These are phyloP conservation scores for Drusus annulatus DNA, from an alignment of 1,140 invertebrate genomes.

Conservation along the genomic window DNA sequence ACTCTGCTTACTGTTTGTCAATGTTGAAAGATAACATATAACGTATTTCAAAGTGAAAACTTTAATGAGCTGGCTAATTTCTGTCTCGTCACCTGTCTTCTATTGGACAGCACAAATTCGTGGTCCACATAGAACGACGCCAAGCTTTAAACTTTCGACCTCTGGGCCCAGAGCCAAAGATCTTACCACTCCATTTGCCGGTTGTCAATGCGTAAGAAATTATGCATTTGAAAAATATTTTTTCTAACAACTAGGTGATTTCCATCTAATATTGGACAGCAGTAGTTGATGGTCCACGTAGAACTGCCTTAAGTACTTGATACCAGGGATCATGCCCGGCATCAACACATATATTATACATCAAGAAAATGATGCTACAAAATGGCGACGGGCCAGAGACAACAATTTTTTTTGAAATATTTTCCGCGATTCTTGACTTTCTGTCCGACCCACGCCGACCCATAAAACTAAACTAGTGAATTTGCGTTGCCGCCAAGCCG, in stretches of 20 bases:
- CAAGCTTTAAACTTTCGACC: too few relatives aligned
- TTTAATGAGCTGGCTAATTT: not conserved
- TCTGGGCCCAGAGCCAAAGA: too few relatives aligned
- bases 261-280: not conserved
- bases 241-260: not conserved
- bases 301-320: not conserved
- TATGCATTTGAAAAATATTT: too few relatives aligned
- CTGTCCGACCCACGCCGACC: conserved; percentile 8
- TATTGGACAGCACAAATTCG: too few relatives aligned
- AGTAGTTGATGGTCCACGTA: not conserved
- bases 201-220: too few relatives aligned
- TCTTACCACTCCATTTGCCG: too few relatives aligned
- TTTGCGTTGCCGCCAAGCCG: not conserved
- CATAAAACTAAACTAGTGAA: conserved; percentile 23
- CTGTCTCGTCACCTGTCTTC: not conserved
- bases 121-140: not conserved
- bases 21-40: too few relatives aligned
- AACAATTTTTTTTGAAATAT: conserved; percentile 24
- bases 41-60: too few relatives aligned
- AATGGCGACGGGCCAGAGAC: conserved; percentile 3
- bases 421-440: conserved; percentile 3
- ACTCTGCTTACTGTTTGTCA: too few relatives aligned
- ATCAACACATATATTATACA: too few relatives aligned
- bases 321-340: not conserved
- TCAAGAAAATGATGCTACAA: not conserved